Percentiles rank a stretch among this genome's conserved stretches.
These are phyloP conservation scores for Hephaestus fuliginosus DNA, from an alignment of 2,797 vertebrate species.

Conservation along the genomic window DNA sequence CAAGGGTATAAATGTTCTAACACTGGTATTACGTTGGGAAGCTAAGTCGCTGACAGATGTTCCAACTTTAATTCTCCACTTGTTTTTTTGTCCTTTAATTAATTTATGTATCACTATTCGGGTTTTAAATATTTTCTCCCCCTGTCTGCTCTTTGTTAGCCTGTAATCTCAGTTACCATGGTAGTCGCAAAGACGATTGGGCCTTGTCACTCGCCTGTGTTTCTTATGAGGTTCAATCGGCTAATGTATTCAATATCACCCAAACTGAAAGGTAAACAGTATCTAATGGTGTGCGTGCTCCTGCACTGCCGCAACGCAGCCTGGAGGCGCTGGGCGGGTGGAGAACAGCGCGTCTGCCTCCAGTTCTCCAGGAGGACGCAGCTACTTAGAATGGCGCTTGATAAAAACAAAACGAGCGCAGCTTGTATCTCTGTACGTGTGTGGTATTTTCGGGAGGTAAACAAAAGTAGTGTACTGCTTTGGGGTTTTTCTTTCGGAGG, in stretches of 20 bases:
- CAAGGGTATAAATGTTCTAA: conserved; percentile 91
- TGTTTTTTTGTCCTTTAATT: conserved; percentile 88
- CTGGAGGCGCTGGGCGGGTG: conserved; percentile 54
- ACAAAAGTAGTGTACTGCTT: conserved; percentile 66
- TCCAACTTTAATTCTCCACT: conserved; percentile 89
- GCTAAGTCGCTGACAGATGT: conserved; percentile 90
- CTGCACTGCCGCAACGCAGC: conserved; percentile 55
- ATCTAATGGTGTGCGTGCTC: conserved; percentile 69
- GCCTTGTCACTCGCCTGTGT: conserved; percentile 83
- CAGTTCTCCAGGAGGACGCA: conserved; percentile 54
- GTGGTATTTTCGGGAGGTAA: conserved; percentile 55
- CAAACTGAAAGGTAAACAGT: conserved; percentile 84
- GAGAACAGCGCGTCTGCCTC: conserved; percentile 41
- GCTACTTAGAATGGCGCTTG: conserved; percentile 46
- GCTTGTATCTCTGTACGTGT: conserved; percentile 61
- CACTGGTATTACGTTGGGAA: conserved; percentile 89
- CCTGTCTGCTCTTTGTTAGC: conserved; percentile 82
- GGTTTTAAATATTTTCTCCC: conserved; percentile 80
- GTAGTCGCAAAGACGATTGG: conserved; percentile 82
- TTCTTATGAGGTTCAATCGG: conserved; percentile 83
- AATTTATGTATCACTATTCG: conserved; percentile 88
- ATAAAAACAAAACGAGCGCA: conserved; percentile 68
- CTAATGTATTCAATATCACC: conserved; percentile 86
- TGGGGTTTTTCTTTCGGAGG: conserved; percentile 61
- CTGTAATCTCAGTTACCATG: conserved; percentile 86